Base-by-base conservation (phyloP, 2,888 invertebrate genomes). In the Trichopoda pennipes region DNA sequence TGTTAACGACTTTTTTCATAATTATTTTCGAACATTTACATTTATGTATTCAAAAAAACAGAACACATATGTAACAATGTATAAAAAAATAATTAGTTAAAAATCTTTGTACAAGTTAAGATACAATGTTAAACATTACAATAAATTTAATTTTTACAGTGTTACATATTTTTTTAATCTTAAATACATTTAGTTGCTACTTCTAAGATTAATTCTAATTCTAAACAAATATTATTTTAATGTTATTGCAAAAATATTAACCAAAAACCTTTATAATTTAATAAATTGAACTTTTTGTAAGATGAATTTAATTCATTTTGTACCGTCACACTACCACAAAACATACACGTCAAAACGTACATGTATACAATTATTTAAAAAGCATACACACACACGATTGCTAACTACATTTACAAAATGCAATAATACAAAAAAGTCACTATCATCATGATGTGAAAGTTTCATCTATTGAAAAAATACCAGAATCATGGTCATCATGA, bases 401-500 rank as follows among this genome's bases (percentile, higher is more conserved):
- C 32, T 75, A 66, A 68, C 38, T 79, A 75, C 44, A 60, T 63
- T 60, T 58, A 17, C 28, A 49, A 70, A 70, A 55, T 49, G 2
- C 32, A 44, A 73, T 1, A 10, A 60, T 21, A 53, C n/a, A 60
- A 66, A 70, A 63, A 58, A 55, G 73, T 60, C 49, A 66, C 53
- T 76, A 76, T 47, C 49, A 51, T 42, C 60, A 83, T 53, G 79
- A 77, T 35, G 53, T 49, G 47, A 73, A 80, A 23, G 82, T 81
- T 64, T 85, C 85, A 56, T 75, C 77, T 51, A 76, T 51, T 68
- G 83, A 86, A 72, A 81, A 85, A 49, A 86, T 77, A 58, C 86
- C 86, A 47, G 86, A 86, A 81, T 86, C 86, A 72, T 83, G 80
- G 58, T 85, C 86, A 74, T 85, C 85, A 35, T 80, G 58, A 42